Conservation (phyloP, 2,797 vertebrate species). For the Myotis pilosus region DNA sequence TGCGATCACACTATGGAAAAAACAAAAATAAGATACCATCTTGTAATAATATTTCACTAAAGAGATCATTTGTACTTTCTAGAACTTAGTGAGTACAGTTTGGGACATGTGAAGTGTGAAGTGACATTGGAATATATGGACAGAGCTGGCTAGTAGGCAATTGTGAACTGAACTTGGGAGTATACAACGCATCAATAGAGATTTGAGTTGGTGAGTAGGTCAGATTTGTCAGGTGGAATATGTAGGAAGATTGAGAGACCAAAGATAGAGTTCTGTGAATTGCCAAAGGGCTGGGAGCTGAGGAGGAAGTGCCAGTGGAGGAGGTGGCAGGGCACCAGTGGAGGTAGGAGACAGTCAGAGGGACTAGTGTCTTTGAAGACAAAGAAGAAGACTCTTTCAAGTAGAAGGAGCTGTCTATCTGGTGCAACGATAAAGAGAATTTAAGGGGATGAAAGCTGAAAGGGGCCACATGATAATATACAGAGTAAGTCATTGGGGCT, state of each 20-base stretch:
- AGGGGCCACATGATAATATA: neutral
- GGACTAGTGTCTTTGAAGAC: neutral
- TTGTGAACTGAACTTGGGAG: neutral
- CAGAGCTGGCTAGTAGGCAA: neutral
- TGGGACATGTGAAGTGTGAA: neutral
- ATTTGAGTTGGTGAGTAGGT: neutral
- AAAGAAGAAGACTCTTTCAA: neutral
- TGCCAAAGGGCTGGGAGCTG: neutral
- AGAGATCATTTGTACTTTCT: neutral
- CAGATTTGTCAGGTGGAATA: neutral
- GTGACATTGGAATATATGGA: neutral
- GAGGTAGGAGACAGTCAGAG: neutral
- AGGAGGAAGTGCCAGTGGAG: neutral
- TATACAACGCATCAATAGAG: neutral
- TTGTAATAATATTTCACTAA: neutral
- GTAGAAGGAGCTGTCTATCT: neutral
- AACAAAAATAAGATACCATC: neutral
- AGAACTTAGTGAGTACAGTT: neutral
- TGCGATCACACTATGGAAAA: neutral
- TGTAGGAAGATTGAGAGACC: neutral
- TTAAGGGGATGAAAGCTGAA: neutral
- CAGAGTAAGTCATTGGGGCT: neutral
- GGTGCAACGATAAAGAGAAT: neutral
- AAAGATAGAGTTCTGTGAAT: neutral
- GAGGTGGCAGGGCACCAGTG: rapidly evolving